Evolutionary conservation across 2,113 vertebrate species (phyloP).

Genomic region (Equus przewalskii): DNA sequence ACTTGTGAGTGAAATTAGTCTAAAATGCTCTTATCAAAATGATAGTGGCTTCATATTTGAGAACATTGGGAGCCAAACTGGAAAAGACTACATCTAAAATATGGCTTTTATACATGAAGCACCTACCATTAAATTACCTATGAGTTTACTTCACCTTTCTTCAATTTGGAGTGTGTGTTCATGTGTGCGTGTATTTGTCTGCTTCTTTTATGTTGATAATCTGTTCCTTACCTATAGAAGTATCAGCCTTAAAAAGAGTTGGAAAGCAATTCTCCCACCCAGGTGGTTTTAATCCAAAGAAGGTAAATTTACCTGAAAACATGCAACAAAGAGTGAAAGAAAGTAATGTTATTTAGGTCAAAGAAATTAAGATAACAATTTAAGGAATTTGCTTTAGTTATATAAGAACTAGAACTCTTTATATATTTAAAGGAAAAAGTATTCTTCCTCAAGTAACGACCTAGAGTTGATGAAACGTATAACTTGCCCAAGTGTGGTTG

Average conservation of each 20-base stretch:
- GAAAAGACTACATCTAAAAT: not conserved
- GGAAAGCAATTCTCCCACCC: not conserved
- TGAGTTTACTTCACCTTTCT: not conserved
- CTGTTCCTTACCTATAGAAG: not conserved
- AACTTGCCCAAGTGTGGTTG: not conserved
- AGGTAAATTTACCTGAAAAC: not conserved
- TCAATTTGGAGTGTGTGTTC: not conserved
- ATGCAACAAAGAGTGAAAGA: not conserved
- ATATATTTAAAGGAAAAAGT: conserved; percentile 10
- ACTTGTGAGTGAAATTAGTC: not conserved
- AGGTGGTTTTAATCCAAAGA: not conserved
- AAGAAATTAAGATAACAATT: not conserved
- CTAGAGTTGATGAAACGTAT: not conserved
- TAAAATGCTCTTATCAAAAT: conserved; percentile 6
- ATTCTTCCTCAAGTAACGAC: not conserved
- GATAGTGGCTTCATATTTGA: not conserved
- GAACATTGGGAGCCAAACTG: not conserved
- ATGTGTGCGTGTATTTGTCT: not conserved
- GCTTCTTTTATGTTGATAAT: not conserved
- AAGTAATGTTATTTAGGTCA: not conserved
- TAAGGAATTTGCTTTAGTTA: not conserved
- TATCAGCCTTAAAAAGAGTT: not conserved
- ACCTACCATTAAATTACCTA: not conserved
- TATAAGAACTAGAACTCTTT: not conserved
- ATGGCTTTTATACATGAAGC: not conserved